Evolutionary conservation across 2,113 vertebrate genomes (phyloP).

Genomic region (Chaenogobius annularis): DNA sequence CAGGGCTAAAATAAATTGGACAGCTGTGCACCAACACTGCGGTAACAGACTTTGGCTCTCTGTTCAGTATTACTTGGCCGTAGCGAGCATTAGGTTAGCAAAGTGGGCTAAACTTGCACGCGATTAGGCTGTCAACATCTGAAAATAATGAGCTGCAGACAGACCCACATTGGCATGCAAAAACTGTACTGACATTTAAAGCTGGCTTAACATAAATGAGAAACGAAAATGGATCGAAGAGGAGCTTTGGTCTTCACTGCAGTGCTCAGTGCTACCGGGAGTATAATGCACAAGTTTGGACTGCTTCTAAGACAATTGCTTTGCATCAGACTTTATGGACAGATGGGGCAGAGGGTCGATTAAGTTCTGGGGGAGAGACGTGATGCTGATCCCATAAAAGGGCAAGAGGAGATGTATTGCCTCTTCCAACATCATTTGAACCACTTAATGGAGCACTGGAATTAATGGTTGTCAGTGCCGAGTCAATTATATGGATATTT

Average conservation of each 20-base stretch:
- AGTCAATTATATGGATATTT: conserved; percentile 79
- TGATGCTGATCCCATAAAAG: conserved; percentile 75
- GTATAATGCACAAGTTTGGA: conserved; percentile 64
- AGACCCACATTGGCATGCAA: conserved; percentile 69
- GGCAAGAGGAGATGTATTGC: conserved; percentile 75
- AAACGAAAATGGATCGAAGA: conserved; percentile 60
- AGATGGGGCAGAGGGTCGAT: conserved; percentile 72
- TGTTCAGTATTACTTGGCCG: conserved; percentile 49
- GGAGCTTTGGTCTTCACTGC: conserved; percentile 39
- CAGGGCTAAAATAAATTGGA: conserved; percentile 25
- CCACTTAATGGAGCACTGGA: conserved; percentile 74
- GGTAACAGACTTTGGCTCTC: conserved; percentile 29
- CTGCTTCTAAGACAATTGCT: conserved; percentile 67
- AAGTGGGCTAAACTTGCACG: conserved; percentile 64
- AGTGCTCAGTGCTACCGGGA: conserved; percentile 45
- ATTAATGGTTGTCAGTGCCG: conserved; percentile 71
- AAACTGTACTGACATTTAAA: conserved; percentile 76
- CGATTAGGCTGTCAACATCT: conserved; percentile 68
- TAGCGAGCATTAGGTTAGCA: conserved; percentile 59
- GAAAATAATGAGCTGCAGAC: conserved; percentile 71
- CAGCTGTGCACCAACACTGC: conserved; percentile 28
- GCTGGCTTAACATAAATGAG: conserved; percentile 69
- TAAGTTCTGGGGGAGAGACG: conserved; percentile 66
- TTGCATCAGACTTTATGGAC: conserved; percentile 61
- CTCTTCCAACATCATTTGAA: conserved; percentile 79